These are phyloP conservation scores for Lordiphosa collinella DNA, from an alignment of 1,140 invertebrate genomes.

Conservation along the genomic window DNA sequence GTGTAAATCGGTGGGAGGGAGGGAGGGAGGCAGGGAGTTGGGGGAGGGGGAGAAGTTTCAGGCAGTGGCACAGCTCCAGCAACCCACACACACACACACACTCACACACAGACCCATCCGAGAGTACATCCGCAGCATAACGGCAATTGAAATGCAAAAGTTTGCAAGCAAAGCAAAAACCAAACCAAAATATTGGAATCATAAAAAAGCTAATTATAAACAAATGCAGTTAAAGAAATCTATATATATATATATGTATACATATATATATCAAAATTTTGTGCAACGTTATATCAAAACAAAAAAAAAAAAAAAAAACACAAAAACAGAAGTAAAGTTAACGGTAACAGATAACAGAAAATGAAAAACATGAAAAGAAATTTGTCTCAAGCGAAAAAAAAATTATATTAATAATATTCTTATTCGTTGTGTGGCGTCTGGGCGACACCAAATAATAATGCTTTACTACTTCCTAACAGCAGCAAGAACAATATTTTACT, in stretches of 20 bases:
- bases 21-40: constrained; percentile 6
- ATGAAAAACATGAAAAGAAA: constrained; percentile 18
- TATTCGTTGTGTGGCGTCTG: constrained; percentile 64
- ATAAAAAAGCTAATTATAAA: constrained; percentile 47
- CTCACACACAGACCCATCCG: not conserved
- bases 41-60: constrained; percentile 22
- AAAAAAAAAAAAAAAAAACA: constrained; percentile 17
- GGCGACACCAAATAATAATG: constrained; percentile 33
- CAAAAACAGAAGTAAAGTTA: constrained; percentile 3
- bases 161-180: not conserved
- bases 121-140: not conserved
- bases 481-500: constrained; percentile 47
- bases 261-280: constrained; percentile 64
- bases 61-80: constrained; percentile 32
- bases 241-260: constrained; percentile 24
- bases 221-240: constrained; percentile 38
- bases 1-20: constrained; percentile 18
- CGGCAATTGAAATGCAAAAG: constrained; percentile 6
- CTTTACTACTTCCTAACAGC: constrained; percentile 19
- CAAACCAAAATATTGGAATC: constrained; percentile 12
- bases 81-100: constrained; percentile 12
- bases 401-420: constrained; percentile 1
- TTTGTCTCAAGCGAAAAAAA: constrained; percentile 18
- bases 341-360: not conserved
- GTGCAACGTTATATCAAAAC: constrained; percentile 73